Evolutionary conservation across 2,113 vertebrate genomes (phyloP).

Genomic region (Desmodus rotundus): DNA sequence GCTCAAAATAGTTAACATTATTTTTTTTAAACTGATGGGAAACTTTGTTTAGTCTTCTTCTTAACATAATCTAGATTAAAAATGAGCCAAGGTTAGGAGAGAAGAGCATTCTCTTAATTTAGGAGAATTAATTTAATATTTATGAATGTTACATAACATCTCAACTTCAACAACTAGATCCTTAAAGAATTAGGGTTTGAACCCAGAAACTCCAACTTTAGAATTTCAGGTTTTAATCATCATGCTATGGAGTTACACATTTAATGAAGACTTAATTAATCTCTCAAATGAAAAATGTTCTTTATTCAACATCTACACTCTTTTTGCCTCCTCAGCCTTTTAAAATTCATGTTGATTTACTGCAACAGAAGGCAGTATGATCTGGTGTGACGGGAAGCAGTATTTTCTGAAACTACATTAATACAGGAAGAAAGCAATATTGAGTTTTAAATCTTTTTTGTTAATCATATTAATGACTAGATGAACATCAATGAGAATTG

Average conservation of each 20-base stretch:
- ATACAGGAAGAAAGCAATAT: background rate
- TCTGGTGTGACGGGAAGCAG: background rate
- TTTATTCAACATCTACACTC: background rate
- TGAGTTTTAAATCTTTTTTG: background rate
- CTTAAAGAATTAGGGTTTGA: background rate
- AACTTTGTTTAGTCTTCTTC: background rate
- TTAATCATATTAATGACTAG: background rate
- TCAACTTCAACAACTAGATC: background rate
- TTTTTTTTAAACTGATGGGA: background rate
- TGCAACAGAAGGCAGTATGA: background rate
- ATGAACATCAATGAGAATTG: background rate
- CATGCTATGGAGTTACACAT: background rate
- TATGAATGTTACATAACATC: background rate
- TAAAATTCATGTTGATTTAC: background rate
- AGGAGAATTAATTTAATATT: background rate
- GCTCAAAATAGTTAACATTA: background rate
- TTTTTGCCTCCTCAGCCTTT: background rate
- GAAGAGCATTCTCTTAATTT: background rate
- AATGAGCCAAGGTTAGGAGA: background rate
- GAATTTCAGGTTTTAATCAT: background rate
- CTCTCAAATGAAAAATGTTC: background rate
- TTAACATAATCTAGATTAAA: conserved; percentile 15
- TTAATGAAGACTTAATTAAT: background rate
- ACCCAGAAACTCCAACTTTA: background rate
- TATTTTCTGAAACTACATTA: background rate